phyloP scores from a whole-genome alignment of 30 jellyfish, hydroid and myxozoan species.

The Aurelia aurita region DNA sequence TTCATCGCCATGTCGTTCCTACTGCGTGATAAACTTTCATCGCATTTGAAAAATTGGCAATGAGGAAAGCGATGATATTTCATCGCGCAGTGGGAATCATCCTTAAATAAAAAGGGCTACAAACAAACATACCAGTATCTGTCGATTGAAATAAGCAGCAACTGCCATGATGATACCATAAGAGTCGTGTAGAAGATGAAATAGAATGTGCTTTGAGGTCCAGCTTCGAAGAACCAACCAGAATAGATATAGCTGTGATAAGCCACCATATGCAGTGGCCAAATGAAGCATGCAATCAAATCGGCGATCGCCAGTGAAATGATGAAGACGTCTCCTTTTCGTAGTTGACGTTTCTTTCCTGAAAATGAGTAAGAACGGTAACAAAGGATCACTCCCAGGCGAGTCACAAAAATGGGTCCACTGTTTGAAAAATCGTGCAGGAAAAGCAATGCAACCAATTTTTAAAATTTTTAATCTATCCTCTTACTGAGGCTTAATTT shows the following conservation, averaged over 20 bases:
- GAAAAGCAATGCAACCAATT: too few species aligned
- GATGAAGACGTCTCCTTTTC: slow-evolving; percentile 47
- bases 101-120: background rate
- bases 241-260: slow-evolving; percentile 60
- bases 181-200: slow-evolving; percentile 65
- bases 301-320: slow-evolving; percentile 39
- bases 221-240: slow-evolving; percentile 50
- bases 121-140: slow-evolving; percentile 53
- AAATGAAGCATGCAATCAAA: slow-evolving; percentile 47
- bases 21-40: too few species aligned
- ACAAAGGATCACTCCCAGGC: too few species aligned
- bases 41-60: too few species aligned
- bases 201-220: slow-evolving; percentile 51
- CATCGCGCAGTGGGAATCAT: background rate
- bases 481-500: too few species aligned
- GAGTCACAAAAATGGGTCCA: too few species aligned
- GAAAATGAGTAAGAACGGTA: background rate
- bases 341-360: slow-evolving; percentile 47
- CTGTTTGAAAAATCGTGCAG: too few species aligned
- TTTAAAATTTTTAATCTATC: too few species aligned
- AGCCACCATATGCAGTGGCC: slow-evolving; percentile 71
- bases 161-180: slow-evolving; percentile 74
- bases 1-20: too few species aligned
- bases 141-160: slow-evolving; percentile 60
- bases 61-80: too few species aligned